Evolutionary conservation across 2,888 invertebrate species (phyloP), one percentile per base, ranked within the genome.

Genomic region (Amiota minor): DNA sequence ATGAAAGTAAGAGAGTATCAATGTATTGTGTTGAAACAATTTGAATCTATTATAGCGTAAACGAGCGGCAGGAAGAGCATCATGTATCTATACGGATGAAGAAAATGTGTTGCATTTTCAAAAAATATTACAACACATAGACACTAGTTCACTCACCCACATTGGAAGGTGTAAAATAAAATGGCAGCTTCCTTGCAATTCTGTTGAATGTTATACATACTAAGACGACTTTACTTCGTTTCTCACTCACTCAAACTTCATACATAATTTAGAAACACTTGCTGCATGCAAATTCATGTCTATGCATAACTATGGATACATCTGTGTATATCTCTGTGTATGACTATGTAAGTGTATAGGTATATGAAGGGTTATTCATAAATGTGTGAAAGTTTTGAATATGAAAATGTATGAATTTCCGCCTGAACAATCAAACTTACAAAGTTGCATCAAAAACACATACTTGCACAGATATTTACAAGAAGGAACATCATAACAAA

Each of bases 391-490:
- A 67, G 50, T 67, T 67, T 50, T 67, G 49, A 50, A 67, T 67
- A 67, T 67, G 18, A 67, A 67, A 67, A 67, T 67, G 49, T 46
- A 64, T 64, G 64, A 18, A 67, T 20, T 67, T 50, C 67, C 50
- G 67, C 67, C 16, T 67, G 20, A 67, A 67, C 49, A 67, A 67
- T 67, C 67, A 49, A 67, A 67, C 67, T 50, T 67, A 45, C 20
- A 67, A 67, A 49, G 45, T 64, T 64, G 46, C 47, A 64, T 35
- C 35, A 35, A 35, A 23, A 35, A 35, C 35, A 6, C 35, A 35
- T 35, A 35, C 6, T 35, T 35, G 4, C 35, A 35, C 35, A 35
- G 2, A 4, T 35, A 35, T 35, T 35, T 35, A 35, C 35, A 35
- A 35, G 35, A 35, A 35, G 4, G 35, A 35, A 35, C 2, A 35